A percentile compares a stretch with the other conserved stretches of the same genome.
These are phyloP conservation scores for Exocentrus adspersus DNA, from an alignment of 2,888 invertebrate species.

Conservation along the genomic window DNA sequence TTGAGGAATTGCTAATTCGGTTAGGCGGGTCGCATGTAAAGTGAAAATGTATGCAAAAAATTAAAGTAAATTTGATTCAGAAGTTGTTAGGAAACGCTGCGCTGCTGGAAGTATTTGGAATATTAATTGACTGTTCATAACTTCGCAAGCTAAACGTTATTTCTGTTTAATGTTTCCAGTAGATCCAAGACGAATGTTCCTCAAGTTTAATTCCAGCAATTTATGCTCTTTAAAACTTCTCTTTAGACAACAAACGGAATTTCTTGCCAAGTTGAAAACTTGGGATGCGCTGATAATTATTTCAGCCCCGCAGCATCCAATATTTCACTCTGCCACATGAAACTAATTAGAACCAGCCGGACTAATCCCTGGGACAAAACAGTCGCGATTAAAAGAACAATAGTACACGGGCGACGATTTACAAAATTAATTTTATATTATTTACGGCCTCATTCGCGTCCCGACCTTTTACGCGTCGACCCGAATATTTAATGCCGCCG, in stretches of 20 bases:
- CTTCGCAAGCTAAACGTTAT: too few relatives aligned
- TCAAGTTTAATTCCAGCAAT: not conserved
- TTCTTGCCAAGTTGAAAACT: not conserved
- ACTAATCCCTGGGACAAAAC: not conserved
- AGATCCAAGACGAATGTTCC: not conserved
- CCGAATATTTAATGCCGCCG: constrained; percentile 27
- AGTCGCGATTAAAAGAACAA: constrained; percentile 9
- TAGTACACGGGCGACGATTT: constrained; percentile 5
- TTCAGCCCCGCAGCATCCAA: not conserved
- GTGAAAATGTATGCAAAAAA: too few relatives aligned
- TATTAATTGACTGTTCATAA: too few relatives aligned
- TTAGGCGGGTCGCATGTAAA: too few relatives aligned
- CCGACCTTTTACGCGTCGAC: constrained; percentile 34
- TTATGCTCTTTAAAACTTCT: not conserved
- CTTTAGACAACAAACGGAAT: not conserved
- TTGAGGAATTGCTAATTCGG: too few relatives aligned
- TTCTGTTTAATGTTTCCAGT: too few relatives aligned
- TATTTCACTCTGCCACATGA: too few relatives aligned
- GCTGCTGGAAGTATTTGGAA: too few relatives aligned
- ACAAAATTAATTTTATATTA: constrained; percentile 22
- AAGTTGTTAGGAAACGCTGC: too few relatives aligned
- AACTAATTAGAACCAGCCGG: not conserved
- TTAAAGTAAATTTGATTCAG: too few relatives aligned
- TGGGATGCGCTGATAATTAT: not conserved
- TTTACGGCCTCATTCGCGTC: constrained; percentile 25